Percentiles rank a stretch among this genome's conserved stretches.
These are phyloP conservation scores for Sphecodes monilicornis DNA, from an alignment of 2,888 invertebrate species.

Conservation along the genomic window DNA sequence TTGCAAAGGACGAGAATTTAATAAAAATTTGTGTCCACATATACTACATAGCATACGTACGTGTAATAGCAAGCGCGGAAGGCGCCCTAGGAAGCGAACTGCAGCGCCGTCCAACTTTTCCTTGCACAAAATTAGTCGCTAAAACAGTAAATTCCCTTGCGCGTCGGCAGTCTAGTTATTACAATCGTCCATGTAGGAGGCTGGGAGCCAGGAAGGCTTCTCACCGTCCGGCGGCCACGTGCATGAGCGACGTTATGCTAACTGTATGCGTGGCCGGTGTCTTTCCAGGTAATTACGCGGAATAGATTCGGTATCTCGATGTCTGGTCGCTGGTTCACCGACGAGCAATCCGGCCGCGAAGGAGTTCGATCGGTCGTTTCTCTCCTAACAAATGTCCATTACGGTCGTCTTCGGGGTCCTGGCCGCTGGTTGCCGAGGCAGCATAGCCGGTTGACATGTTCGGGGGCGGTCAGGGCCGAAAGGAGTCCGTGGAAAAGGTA, in stretches of 20 bases:
- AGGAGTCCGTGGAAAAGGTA: constrained; percentile 55
- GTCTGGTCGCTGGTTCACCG: constrained; percentile 50
- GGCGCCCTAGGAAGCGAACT: neutral
- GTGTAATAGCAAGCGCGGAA: neutral
- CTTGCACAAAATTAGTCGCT: neutral
- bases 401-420: constrained; percentile 59
- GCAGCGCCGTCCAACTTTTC: neutral
- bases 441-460: constrained; percentile 70
- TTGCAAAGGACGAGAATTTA: neutral
- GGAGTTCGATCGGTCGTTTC: constrained; percentile 65
- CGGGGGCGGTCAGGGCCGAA: constrained; percentile 76
- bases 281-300: constrained; percentile 73
- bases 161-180: neutral
- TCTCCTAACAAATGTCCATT: constrained; percentile 73
- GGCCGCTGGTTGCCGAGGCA: constrained; percentile 31
- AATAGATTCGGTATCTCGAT: constrained; percentile 77
- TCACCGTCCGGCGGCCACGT: constrained; percentile 25
- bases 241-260: constrained; percentile 57
- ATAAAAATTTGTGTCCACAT: neutral
- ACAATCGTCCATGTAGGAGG: constrained; percentile 9
- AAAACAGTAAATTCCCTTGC: neutral
- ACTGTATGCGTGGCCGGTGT: constrained; percentile 47
- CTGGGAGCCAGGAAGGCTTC: constrained; percentile 19
- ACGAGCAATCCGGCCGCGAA: constrained; percentile 51
- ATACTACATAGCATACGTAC: neutral